These are phyloP conservation scores for Tor tambroides DNA, from an alignment of 2,113 vertebrate species.

Conservation along the genomic window DNA sequence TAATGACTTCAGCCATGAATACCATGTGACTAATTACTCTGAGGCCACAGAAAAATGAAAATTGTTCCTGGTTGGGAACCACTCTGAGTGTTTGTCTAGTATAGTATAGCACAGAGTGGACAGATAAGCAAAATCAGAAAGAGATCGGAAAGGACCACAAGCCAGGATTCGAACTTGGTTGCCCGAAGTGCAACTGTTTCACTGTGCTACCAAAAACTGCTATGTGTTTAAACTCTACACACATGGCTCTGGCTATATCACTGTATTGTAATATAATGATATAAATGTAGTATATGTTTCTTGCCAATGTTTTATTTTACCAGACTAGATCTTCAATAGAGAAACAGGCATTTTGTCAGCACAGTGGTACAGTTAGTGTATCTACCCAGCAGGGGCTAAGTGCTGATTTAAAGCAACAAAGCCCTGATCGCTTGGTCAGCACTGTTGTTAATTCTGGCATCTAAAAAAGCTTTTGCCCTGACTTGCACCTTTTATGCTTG, in stretches of 20 bases:
- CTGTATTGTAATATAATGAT: too few species aligned
- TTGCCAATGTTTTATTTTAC: too few species aligned
- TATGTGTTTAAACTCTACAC: too few species aligned
- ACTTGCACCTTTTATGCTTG: background rate
- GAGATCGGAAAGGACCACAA: background rate
- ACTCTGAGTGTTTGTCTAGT: background rate
- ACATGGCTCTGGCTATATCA: too few species aligned
- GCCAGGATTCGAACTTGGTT: background rate
- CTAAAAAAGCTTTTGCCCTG: background rate
- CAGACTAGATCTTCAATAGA: background rate
- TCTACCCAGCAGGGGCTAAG: background rate
- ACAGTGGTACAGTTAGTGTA: background rate
- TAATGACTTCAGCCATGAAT: background rate
- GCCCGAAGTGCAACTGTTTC: too few species aligned
- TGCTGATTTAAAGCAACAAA: background rate
- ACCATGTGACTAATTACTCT: background rate
- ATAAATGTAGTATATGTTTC: too few species aligned
- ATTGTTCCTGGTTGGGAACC: background rate
- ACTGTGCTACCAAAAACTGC: too few species aligned
- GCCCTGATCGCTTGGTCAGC: background rate
- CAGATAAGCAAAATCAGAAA: background rate
- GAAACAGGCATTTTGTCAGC: background rate
- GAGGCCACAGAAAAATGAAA: background rate
- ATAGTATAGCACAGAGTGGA: background rate
- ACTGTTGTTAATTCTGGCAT: background rate